These are phyloP conservation scores for Callinectes sapidus DNA, from an alignment of 2,888 invertebrate species.

Conservation along the genomic window DNA sequence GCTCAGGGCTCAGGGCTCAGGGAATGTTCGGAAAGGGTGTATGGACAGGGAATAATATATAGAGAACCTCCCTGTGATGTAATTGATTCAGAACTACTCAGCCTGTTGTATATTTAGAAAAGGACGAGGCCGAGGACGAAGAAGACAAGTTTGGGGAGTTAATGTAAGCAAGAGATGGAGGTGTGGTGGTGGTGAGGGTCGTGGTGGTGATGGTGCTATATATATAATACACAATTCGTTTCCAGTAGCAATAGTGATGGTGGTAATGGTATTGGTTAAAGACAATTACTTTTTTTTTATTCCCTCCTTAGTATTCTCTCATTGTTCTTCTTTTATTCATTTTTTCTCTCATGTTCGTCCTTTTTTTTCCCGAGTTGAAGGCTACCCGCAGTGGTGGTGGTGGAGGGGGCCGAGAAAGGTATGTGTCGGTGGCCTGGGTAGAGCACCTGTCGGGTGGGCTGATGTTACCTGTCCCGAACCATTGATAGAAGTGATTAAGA, in stretches of 20 bases:
- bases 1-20: neutral
- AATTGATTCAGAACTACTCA: neutral
- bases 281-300: neutral
- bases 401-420: neutral
- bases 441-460: slow-evolving; percentile 26
- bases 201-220: neutral
- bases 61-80: neutral
- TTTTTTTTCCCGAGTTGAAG: neutral
- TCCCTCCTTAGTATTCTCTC: neutral
- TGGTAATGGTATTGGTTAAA: neutral
- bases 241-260: neutral
- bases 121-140: neutral
- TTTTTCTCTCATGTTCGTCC: neutral
- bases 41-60: neutral
- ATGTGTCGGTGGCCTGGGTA: neutral
- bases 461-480: slow-evolving; percentile 27
- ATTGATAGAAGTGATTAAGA: slow-evolving; percentile 31
- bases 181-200: neutral
- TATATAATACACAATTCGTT: neutral
- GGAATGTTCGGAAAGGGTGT: neutral
- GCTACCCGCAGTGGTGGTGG: neutral
- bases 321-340: neutral
- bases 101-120: neutral
- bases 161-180: neutral
- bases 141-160: neutral